Conservation (phyloP, 1,140 invertebrate species). For the Mizuhopecten yessoensis region DNA sequence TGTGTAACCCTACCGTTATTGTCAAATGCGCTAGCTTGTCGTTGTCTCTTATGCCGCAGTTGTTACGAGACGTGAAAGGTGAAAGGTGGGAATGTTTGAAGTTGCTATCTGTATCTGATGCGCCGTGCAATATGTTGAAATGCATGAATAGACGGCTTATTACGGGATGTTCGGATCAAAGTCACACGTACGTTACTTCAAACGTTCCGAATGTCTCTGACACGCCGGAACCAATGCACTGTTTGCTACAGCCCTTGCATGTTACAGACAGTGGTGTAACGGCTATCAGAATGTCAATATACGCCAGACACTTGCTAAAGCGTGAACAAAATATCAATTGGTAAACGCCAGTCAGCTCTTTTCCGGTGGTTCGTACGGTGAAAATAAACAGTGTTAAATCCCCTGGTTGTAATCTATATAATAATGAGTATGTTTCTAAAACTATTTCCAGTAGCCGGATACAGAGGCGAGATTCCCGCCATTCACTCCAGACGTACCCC, state of each 20-base stretch:
- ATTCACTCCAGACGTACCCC: background rate
- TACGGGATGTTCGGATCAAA: constrained; percentile 1
- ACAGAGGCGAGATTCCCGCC: background rate
- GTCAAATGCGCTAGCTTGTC: background rate
- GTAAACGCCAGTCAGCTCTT: background rate
- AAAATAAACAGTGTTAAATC: background rate
- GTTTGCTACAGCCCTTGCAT: background rate
- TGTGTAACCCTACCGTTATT: constrained; percentile 32
- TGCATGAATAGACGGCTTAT: background rate
- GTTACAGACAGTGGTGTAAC: background rate
- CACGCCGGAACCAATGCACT: background rate
- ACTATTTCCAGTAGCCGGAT: background rate
- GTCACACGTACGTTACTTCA: background rate
- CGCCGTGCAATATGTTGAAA: constrained; percentile 11
- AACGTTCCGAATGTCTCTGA: constrained; percentile 1
- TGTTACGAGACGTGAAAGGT: background rate
- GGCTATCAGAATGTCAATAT: background rate
- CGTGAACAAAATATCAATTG: constrained; percentile 10
- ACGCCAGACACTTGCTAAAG: background rate
- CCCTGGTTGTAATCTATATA: background rate
- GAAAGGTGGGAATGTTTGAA: background rate
- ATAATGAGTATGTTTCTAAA: constrained; percentile 17
- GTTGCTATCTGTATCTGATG: constrained; percentile 15
- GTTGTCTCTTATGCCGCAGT: background rate
- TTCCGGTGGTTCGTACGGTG: background rate